phyloP scores from a whole-genome alignment of 2,797 vertebrate genomes.

The Crypturellus tataupa region DNA sequence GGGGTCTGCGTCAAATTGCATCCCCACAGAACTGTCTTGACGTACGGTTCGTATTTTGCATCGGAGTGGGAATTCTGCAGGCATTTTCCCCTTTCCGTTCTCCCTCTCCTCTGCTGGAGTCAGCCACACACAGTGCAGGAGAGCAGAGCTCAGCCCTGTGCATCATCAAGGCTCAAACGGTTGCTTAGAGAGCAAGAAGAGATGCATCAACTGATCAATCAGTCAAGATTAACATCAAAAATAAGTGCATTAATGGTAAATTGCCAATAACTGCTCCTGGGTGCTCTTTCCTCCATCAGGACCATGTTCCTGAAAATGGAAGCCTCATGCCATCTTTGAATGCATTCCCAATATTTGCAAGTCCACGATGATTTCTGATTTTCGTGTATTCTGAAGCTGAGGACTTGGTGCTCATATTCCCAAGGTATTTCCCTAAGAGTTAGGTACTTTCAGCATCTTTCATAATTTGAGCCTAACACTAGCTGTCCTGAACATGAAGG shows the following conservation, averaged over 20 bases:
- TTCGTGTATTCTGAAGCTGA: not conserved
- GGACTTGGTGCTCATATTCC: not conserved
- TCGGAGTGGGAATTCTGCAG: not conserved
- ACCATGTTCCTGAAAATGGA: rapidly evolving
- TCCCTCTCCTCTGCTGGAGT: not conserved
- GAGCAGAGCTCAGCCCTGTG: not conserved
- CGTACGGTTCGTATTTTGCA: not conserved
- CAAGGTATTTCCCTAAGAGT: not conserved
- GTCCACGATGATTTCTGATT: not conserved
- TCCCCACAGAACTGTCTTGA: not conserved
- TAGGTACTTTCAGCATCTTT: not conserved
- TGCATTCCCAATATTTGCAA: not conserved
- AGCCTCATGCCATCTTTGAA: not conserved
- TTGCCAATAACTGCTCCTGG: not conserved
- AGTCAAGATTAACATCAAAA: not conserved
- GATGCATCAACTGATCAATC: not conserved
- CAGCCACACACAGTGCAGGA: rapidly evolving
- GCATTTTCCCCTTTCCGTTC: not conserved
- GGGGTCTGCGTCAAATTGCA: not conserved
- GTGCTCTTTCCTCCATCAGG: not conserved
- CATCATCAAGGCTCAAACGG: not conserved
- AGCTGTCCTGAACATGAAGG: not conserved
- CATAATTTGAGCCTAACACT: not conserved
- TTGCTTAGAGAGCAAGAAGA: not conserved
- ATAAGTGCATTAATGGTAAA: not conserved